Conservation (phyloP, 2,113 vertebrate species). For the Chlamydotis undulata region DNA sequence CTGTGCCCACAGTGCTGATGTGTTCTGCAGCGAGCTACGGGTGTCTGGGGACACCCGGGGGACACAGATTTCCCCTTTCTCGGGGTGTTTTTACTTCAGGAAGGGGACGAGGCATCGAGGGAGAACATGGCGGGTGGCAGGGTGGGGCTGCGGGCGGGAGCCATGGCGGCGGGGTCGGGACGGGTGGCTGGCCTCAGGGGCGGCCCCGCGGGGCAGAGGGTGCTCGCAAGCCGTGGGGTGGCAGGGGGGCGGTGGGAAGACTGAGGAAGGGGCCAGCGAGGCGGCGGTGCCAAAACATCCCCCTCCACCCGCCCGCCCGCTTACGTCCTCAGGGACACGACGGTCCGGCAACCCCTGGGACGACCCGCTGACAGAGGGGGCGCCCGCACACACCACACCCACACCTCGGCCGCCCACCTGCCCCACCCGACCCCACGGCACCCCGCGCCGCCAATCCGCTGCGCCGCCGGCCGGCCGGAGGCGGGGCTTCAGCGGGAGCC, state of each 20-base stretch:
- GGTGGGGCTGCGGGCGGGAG: background rate
- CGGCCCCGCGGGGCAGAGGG: too few relatives aligned
- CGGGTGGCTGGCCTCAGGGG: background rate
- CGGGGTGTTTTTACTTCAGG: background rate
- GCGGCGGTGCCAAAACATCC: too few relatives aligned
- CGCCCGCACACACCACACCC: background rate
- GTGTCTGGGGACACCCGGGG: rapidly evolving
- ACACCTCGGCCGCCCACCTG: background rate
- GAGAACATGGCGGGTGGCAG: background rate
- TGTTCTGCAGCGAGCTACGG: rapidly evolving
- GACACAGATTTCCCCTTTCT: rapidly evolving
- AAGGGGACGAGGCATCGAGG: background rate
- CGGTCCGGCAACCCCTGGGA: background rate
- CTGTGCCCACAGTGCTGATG: too few relatives aligned
- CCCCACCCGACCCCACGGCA: too few relatives aligned
- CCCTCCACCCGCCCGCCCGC: background rate
- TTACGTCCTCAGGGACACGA: too few relatives aligned
- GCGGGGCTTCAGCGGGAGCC: background rate
- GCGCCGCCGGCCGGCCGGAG: background rate
- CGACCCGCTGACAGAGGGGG: background rate
- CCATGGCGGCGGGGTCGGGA: rapidly evolving
- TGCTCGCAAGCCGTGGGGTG: too few relatives aligned
- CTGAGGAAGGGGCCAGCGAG: too few relatives aligned
- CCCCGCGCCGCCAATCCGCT: background rate
- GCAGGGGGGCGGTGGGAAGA: too few relatives aligned